Evolutionary conservation across 2,888 invertebrate genomes (phyloP), one percentile per base, ranked within the genome.

Genomic region (Antheraea yamamai): DNA sequence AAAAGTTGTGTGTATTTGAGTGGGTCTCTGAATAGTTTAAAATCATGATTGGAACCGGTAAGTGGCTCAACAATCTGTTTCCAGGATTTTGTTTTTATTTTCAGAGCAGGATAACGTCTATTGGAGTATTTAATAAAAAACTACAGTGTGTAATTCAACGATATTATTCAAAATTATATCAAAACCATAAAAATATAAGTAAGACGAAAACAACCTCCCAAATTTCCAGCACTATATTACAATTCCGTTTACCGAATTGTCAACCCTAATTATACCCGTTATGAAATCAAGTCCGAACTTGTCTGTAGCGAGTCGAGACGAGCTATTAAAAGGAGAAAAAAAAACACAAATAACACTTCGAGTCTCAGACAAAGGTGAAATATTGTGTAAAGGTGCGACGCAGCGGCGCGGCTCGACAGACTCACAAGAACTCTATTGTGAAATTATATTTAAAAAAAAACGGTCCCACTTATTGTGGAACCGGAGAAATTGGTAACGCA

Each of bases 211-310:
- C 6, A 2, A 18, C 16, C 20, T 16, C 23, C 30, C 18, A 35
- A 35, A 68, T 35, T 20, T 4, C 16, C 4, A 14, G 26, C 10
- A 30, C 2, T 66, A 16, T 26, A 66, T 66, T 66, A n/a, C 0
- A 68, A 7, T 35, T 30, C 18, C 35, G 16, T 39, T 70, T 10
- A 1, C 20, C 2, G 39, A 39, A 70, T 39, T n/a, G 70, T 68
- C 61, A 75, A 39, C 55, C 71, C 74, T 55, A 58, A 66, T 4
- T 18, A 55, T 61, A 75, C 61, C 74, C 23, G 74, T 75, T 74
- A 75, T 61, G 51, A 72, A 74, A 75, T 75, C 74, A 72, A 71
- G 74, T 75, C 72, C 16, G 26, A 75, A 75, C 74, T 75, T 75
- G 74, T 72, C 47, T 71, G 55, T 35, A 66, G 26, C 72, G 26